A percentile compares a stretch with the other conserved stretches of the same genome.
Evolutionary conservation across 1,140 invertebrate species (phyloP).

Genomic region (Drosophila miranda): DNA sequence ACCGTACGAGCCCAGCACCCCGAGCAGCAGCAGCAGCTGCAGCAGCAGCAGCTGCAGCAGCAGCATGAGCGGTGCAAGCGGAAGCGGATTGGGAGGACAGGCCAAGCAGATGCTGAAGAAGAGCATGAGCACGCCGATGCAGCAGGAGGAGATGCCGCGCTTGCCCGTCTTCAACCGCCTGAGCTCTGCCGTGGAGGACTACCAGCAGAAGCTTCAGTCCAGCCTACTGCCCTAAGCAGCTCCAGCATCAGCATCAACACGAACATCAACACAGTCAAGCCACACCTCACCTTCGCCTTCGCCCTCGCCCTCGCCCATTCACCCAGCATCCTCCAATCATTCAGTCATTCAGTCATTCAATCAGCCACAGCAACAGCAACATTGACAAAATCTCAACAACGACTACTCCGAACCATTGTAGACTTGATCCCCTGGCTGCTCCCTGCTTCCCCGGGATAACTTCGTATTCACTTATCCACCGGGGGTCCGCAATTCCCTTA

Average conservation of each 20-base stretch:
- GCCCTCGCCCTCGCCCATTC: not conserved
- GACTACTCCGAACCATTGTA: slow-evolving; percentile 9
- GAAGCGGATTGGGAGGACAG: slow-evolving; percentile 47
- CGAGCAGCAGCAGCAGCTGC: slow-evolving; percentile 44
- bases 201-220: slow-evolving; percentile 74
- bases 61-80: slow-evolving; percentile 46
- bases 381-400: slow-evolving; percentile 56
- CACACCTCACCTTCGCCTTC: too few species aligned
- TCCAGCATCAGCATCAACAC: not conserved
- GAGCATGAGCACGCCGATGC: slow-evolving; percentile 67
- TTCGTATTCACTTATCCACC: too few species aligned
- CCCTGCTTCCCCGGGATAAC: too few species aligned
- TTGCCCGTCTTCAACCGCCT: slow-evolving; percentile 89
- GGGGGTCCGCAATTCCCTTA: too few species aligned
- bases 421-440: too few species aligned
- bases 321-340: not conserved
- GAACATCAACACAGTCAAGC: too few species aligned
- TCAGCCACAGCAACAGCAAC: slow-evolving; percentile 21
- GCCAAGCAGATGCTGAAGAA: slow-evolving; percentile 69
- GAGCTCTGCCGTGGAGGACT: slow-evolving; percentile 85
- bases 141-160: slow-evolving; percentile 77
- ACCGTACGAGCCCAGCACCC: slow-evolving; percentile 43
- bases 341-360: not conserved
- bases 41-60: slow-evolving; percentile 44
- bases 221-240: slow-evolving; percentile 52